Base-by-base conservation (phyloP, 1,140 invertebrate genomes). In the Hycleus phaleratus region DNA sequence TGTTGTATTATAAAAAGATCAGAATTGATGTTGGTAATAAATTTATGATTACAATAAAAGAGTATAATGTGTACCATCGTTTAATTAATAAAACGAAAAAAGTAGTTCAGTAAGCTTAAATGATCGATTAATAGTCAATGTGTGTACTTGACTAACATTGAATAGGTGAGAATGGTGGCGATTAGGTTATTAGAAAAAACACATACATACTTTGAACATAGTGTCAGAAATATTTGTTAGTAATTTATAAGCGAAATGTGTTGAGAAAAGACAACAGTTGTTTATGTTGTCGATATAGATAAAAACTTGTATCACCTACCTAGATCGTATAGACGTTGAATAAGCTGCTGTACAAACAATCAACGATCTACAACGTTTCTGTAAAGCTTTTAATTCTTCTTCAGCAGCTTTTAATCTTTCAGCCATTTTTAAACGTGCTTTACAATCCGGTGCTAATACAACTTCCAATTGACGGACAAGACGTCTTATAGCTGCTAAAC, bases 351-450 rank as follows among this genome's bases (percentile, higher is more conserved):
- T 85, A 60, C 81, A 77, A n/a, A 85, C 80, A 65, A 88, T 84
- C 9, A 88, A 74, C 32, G 85, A 84, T 2, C 87, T 78, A 64
- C 90, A 93, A n/a, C 86, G 85, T 56, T 85, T 82, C 72, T 91
- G 88, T 12, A 92, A 73, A 18, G 80, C 80, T 59, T 85, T 81
- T 25, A 94, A 78, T 73, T 93, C 88, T 48, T 81, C 82, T 70
- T 91, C 88, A n/a, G 87, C 86, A 60, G 85, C 81, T 60, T 85
- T 85, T 75, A 90, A 84, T 58, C 84, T 84, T 78, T 85, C 73
- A 26, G 75, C 75, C 68, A 85, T 82, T 7, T 79, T 75, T 51
- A 75, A 74, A 64, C 86, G 78, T 0, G 82, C 82, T 38, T 81
- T 77, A 59, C 82, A 83, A 18, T 82, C 81, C 0, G 87, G 85